Evolutionary conservation across 2,888 invertebrate genomes (phyloP).

Genomic region (Morinoia aosen): DNA sequence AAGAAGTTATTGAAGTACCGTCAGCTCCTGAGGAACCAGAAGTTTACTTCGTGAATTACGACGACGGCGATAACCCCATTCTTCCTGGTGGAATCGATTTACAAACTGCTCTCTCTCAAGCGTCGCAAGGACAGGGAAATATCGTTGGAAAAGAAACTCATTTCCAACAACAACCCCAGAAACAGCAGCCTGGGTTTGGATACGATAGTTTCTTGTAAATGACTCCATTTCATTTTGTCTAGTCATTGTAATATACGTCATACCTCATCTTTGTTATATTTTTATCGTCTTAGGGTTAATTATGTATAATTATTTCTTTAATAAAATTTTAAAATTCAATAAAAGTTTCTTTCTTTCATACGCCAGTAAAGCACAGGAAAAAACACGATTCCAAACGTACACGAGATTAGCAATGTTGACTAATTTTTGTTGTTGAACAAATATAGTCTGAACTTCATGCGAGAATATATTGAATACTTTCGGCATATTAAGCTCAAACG

Average conservation of each 20-base stretch:
- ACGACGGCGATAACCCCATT: conserved; percentile 42
- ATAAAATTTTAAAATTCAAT: not conserved
- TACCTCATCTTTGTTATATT: conserved; percentile 41
- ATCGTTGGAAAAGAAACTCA: not conserved
- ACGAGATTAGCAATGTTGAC: not conserved
- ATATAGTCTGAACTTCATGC: not conserved
- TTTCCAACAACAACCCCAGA: not conserved
- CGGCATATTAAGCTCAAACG: no score
- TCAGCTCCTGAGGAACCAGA: conserved; percentile 50
- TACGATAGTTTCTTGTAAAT: conserved; percentile 24
- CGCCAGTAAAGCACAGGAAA: not conserved
- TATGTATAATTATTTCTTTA: not conserved
- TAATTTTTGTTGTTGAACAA: not conserved
- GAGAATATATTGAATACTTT: no score
- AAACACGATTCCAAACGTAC: not conserved
- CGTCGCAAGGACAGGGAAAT: conserved; percentile 27
- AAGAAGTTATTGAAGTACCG: conserved; percentile 54
- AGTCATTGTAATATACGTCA: conserved; percentile 47
- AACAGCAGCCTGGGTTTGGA: not conserved
- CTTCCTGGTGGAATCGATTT: conserved; percentile 43
- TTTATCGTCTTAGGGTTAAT: not conserved
- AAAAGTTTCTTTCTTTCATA: not conserved
- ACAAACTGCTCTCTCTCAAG: conserved; percentile 19
- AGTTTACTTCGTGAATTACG: conserved; percentile 54
- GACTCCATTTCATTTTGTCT: not conserved